Conservation (phyloP, 2,113 vertebrate genomes). For the Callionymus lyra region DNA sequence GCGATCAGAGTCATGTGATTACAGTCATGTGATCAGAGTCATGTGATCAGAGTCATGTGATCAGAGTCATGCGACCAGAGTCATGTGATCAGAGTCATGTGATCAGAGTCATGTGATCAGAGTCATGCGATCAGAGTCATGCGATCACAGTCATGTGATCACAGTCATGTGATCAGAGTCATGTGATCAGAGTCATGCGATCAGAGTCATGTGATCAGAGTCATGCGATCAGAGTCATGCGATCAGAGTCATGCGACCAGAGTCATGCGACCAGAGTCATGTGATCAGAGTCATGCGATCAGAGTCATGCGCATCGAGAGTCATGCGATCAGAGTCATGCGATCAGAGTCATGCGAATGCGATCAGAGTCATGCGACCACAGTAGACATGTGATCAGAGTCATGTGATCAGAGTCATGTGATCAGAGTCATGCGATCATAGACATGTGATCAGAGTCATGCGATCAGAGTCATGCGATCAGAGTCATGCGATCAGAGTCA, state of each 20-base stretch:
- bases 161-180: background rate
- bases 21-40: background rate
- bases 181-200: too few relatives aligned
- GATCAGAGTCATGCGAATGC: too few relatives aligned
- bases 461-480: background rate
- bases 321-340: background rate
- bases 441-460: background rate
- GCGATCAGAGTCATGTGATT: background rate
- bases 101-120: background rate
- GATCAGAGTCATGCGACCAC: background rate
- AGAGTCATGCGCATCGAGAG: too few relatives aligned
- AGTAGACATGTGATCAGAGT: background rate
- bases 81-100: background rate
- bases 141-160: background rate
- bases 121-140: background rate
- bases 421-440: background rate
- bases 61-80: too few relatives aligned
- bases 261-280: background rate
- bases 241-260: background rate
- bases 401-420: background rate
- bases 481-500: background rate
- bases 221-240: background rate
- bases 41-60: background rate
- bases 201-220: background rate
- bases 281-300: background rate